phyloP scores from a whole-genome alignment of 2,113 vertebrate genomes.

The Hemichromis elongatus region DNA sequence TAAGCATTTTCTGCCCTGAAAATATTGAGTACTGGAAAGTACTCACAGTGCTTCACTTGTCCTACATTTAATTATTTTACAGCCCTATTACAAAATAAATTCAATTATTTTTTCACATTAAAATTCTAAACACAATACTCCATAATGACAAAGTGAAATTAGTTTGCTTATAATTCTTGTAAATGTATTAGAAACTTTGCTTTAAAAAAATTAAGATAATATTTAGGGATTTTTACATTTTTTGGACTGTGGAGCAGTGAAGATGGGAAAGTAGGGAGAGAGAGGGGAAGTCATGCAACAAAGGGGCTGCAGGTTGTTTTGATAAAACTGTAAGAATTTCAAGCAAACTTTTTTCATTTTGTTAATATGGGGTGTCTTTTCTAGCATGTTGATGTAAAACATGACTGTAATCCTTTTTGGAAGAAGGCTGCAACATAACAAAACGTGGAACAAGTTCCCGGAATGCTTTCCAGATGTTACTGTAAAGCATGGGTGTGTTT shows the following conservation, averaged over 20 bases:
- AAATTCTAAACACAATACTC: neutral
- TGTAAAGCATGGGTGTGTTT: neutral
- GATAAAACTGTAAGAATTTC: neutral
- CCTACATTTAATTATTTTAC: neutral
- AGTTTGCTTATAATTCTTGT: neutral
- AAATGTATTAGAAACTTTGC: neutral
- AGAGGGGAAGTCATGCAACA: neutral
- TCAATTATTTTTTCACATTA: neutral
- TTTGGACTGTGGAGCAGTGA: neutral
- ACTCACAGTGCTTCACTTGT: neutral
- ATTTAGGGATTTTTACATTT: neutral
- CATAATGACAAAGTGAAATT: neutral
- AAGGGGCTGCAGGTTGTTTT: neutral
- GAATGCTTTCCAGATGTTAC: neutral
- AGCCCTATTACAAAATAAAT: neutral
- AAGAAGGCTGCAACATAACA: neutral
- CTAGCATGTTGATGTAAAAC: neutral
- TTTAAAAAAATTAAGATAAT: neutral
- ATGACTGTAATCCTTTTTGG: neutral
- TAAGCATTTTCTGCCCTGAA: neutral
- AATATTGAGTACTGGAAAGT: too few relatives aligned
- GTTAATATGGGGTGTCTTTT: neutral
- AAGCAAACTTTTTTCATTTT: neutral
- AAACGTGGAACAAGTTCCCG: rapidly evolving
- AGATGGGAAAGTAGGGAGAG: neutral